Evolutionary conservation across 1,140 invertebrate genomes (phyloP).

Genomic region (Heliconius melpomene): DNA sequence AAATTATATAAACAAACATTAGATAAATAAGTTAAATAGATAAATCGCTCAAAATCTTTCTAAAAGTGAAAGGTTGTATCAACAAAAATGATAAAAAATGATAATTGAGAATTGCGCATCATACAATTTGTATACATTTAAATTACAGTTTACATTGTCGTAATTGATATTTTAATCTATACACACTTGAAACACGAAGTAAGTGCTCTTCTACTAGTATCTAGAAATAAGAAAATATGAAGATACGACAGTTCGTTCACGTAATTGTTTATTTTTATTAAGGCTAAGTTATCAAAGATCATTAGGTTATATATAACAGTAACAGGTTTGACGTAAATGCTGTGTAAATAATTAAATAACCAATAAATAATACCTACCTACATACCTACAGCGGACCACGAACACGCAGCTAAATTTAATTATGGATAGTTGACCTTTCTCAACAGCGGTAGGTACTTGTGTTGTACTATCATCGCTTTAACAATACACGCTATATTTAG

Average conservation of each 20-base stretch:
- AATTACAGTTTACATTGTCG: too few relatives aligned
- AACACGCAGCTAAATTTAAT: slow-evolving; percentile 2
- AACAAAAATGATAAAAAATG: background rate
- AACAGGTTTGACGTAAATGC: slow-evolving; percentile 23
- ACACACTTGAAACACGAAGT: too few relatives aligned
- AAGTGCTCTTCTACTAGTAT: too few relatives aligned
- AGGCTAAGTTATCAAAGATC: slow-evolving; percentile 27
- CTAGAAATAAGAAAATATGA: slow-evolving; percentile 4
- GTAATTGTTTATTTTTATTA: slow-evolving; percentile 17
- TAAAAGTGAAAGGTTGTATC: background rate
- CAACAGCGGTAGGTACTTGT: background rate
- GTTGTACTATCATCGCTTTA: background rate
- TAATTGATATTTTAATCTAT: too few relatives aligned
- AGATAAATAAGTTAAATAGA: background rate
- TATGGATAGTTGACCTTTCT: slow-evolving; percentile 14
- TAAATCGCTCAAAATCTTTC: background rate
- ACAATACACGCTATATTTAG: background rate
- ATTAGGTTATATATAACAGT: slow-evolving; percentile 18
- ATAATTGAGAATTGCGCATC: background rate
- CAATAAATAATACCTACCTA: background rate
- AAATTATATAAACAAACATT: background rate
- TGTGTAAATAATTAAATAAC: slow-evolving; percentile 8
- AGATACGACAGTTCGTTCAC: background rate
- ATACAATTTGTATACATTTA: background rate
- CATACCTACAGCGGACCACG: background rate